phyloP scores from a whole-genome alignment of 2,113 vertebrate species.

The Lamprologus sp. region DNA sequence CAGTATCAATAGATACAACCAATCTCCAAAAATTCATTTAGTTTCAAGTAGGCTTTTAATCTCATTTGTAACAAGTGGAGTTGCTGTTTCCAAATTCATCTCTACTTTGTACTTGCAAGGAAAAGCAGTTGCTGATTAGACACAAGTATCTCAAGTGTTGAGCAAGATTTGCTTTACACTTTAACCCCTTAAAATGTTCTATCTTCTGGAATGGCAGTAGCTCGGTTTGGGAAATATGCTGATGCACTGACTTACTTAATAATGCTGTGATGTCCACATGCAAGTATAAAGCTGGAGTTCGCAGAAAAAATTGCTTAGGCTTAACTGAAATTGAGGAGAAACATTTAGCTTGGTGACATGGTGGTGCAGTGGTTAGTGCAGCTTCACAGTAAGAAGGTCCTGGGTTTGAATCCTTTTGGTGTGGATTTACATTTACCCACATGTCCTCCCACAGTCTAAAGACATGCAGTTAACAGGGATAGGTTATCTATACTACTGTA shows the following conservation, averaged over 20 bases:
- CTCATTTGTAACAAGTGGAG: neutral
- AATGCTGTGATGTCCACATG: neutral
- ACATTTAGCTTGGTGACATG: neutral
- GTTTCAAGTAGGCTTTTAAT: neutral
- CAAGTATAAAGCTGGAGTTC: neutral
- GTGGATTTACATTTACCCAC: neutral
- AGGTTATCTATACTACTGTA: neutral
- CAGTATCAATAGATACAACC: neutral
- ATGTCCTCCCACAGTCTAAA: neutral
- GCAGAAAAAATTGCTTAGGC: neutral
- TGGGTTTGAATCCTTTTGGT: neutral
- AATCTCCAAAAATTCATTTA: neutral
- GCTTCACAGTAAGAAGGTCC: neutral
- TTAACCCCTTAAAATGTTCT: neutral
- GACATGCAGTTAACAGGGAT: neutral
- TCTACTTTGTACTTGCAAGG: neutral
- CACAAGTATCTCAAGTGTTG: neutral
- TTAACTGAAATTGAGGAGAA: neutral
- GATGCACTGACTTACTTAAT: neutral
- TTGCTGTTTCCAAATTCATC: neutral
- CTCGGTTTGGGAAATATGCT: neutral
- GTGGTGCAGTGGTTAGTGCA: neutral
- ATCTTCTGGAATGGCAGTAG: neutral
- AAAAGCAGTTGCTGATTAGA: neutral
- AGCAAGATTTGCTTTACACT: neutral